A percentile compares a stretch with the other conserved stretches of the same genome.
phyloP scores from a whole-genome alignment of 2,113 vertebrate genomes.

The Cyphomyrus discorhynchus region DNA sequence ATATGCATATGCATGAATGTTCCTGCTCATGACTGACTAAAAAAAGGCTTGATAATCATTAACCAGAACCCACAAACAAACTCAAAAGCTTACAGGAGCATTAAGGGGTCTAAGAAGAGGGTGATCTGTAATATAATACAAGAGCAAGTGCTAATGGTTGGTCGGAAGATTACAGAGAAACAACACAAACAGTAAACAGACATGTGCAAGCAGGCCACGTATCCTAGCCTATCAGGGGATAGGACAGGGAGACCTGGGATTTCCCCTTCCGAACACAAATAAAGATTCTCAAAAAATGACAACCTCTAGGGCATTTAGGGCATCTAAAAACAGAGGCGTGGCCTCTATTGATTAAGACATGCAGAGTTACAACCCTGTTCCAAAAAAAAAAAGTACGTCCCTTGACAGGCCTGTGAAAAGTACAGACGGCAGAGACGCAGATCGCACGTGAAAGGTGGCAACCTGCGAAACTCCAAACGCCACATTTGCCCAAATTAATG shows the following conservation, averaged over 20 bases:
- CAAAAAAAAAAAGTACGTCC: conserved; percentile 33
- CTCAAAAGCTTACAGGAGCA: conserved; percentile 4
- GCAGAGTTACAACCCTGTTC: conserved; percentile 32
- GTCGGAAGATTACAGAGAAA: conserved; percentile 10
- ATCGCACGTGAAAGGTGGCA: conserved; percentile 4
- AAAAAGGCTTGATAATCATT: background rate
- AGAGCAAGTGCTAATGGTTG: conserved; percentile 16
- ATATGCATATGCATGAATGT: conserved; percentile 11
- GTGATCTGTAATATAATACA: background rate
- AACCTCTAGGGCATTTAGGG: conserved; percentile 23
- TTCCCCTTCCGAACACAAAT: background rate
- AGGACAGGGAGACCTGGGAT: background rate
- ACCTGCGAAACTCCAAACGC: conserved; percentile 20
- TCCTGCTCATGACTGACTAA: conserved; percentile 8
- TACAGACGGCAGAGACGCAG: conserved; percentile 35
- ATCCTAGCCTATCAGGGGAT: background rate
- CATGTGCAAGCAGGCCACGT: background rate
- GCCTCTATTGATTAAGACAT: conserved; percentile 34
- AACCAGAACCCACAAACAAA: background rate
- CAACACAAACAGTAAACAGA: conserved; percentile 4
- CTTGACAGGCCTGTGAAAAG: conserved; percentile 37
- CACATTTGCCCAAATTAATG: conserved; percentile 21
- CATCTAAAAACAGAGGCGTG: conserved; percentile 23
- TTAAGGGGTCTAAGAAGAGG: background rate
- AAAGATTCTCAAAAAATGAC: conserved; percentile 2